phyloP scores from a whole-genome alignment of 2,888 invertebrate species.

The Chloroclystis v-ata region DNA sequence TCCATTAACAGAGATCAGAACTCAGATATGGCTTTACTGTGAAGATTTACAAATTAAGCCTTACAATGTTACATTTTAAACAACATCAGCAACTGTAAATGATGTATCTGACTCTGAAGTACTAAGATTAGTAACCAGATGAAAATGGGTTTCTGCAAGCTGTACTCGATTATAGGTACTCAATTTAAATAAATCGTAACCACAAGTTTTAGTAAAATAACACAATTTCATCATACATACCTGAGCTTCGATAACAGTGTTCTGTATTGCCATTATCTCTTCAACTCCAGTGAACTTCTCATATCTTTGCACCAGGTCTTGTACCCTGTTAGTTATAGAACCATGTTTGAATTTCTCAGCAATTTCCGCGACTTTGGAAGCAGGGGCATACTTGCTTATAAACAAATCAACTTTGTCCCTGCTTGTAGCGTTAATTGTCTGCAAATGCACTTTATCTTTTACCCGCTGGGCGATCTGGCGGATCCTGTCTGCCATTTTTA shows the following conservation, averaged over 20 bases:
- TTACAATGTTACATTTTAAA: too few relatives aligned
- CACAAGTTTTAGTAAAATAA: background rate
- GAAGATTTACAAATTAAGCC: too few relatives aligned
- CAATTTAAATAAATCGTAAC: too few relatives aligned
- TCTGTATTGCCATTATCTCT: slow-evolving; percentile 86
- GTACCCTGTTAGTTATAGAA: slow-evolving; percentile 52
- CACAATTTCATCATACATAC: slow-evolving; percentile 29
- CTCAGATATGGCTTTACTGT: too few relatives aligned
- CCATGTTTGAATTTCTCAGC: slow-evolving; percentile 63
- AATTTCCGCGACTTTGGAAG: slow-evolving; percentile 52
- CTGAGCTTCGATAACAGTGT: slow-evolving; percentile 83
- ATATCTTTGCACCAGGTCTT: slow-evolving; percentile 78
- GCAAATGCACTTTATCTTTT: slow-evolving; percentile 56
- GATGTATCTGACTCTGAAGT: too few relatives aligned
- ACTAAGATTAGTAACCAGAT: too few relatives aligned
- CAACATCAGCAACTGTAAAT: too few relatives aligned
- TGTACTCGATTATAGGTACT: too few relatives aligned
- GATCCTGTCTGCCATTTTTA: slow-evolving; percentile 65
- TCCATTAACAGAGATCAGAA: too few relatives aligned
- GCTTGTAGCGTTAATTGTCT: slow-evolving; percentile 42
- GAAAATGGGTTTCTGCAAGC: too few relatives aligned
- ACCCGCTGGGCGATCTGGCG: slow-evolving; percentile 59
- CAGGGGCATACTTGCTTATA: slow-evolving; percentile 59
- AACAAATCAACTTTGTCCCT: slow-evolving; percentile 63
- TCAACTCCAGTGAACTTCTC: slow-evolving; percentile 87